These are phyloP conservation scores for Halictus rubicundus DNA, from an alignment of 1,140 invertebrate genomes.

Conservation along the genomic window DNA sequence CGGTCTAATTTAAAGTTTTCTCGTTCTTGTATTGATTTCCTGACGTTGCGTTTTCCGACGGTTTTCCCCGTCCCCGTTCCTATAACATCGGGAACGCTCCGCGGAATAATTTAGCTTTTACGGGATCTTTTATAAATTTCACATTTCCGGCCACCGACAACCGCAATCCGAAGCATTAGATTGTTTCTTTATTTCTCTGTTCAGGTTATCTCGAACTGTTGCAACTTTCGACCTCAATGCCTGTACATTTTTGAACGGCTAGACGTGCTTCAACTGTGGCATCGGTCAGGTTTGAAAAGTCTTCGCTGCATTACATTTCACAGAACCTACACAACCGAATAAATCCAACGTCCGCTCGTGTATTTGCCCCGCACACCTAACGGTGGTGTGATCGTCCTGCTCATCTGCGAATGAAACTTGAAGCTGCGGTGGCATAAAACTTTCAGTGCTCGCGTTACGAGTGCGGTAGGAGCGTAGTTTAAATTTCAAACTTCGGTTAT, in stretches of 20 bases:
- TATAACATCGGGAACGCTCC: constrained; percentile 2
- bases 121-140: constrained; percentile 31
- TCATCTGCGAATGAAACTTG: constrained; percentile 17
- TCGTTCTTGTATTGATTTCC: constrained; percentile 36
- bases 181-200: too few species aligned
- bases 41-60: constrained; percentile 30
- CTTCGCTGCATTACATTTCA: too few species aligned
- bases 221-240: too few species aligned
- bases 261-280: too few species aligned
- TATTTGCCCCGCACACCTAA: constrained; percentile 21
- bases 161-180: constrained; percentile 7
- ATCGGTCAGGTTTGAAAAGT: too few species aligned
- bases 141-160: constrained; percentile 8
- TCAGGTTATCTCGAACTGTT: too few species aligned
- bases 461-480: too few species aligned
- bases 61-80: not conserved
- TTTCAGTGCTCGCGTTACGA: too few species aligned
- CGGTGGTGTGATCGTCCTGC: not conserved
- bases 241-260: too few species aligned
- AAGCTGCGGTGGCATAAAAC: too few species aligned
- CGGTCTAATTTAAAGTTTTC: constrained; percentile 42
- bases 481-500: too few species aligned
- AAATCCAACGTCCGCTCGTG: constrained; percentile 43
- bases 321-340: too few species aligned
- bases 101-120: constrained; percentile 45